Percentiles rank a stretch among this genome's conserved stretches.
Evolutionary conservation across 2,888 invertebrate species (phyloP).

Genomic region (Drosophila hamatofila): DNA sequence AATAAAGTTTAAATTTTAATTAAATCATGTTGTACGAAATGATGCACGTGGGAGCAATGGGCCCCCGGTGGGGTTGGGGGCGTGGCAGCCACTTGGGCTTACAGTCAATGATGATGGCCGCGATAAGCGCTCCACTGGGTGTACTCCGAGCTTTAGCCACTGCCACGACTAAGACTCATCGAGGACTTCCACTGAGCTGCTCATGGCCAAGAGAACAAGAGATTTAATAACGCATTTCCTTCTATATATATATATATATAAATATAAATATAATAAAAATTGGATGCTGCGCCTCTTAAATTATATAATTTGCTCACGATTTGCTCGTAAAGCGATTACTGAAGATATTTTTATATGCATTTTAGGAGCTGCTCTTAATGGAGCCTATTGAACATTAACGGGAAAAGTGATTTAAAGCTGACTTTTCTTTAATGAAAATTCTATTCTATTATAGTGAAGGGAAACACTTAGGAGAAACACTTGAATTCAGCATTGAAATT

Average conservation of each 20-base stretch:
- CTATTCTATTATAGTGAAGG: background rate
- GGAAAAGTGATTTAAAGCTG: background rate
- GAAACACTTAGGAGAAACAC: background rate
- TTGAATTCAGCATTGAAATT: background rate
- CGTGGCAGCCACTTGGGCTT: slow-evolving; percentile 54
- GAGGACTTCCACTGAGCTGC: background rate
- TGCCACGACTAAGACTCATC: slow-evolving; percentile 7
- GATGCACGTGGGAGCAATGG: slow-evolving; percentile 72
- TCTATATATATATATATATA: background rate
- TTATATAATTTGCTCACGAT: slow-evolving; percentile 37
- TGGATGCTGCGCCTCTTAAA: slow-evolving; percentile 13
- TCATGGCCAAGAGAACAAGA: background rate
- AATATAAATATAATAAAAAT: slow-evolving; percentile 5
- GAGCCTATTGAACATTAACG: background rate
- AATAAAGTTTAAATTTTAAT: slow-evolving; percentile 77
- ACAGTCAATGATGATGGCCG: slow-evolving; percentile 72
- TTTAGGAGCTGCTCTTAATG: slow-evolving; percentile 4
- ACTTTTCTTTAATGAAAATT: background rate
- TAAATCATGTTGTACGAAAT: slow-evolving; percentile 80
- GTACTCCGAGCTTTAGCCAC: slow-evolving; percentile 55
- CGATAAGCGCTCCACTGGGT: slow-evolving; percentile 75
- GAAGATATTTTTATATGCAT: slow-evolving; percentile 7
- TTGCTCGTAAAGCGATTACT: slow-evolving; percentile 23
- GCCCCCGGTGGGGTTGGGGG: slow-evolving; percentile 2
- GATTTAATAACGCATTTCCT: slow-evolving; percentile 47